Conservation (phyloP, 1,140 invertebrate species). For the Drosophila nebulosa region DNA sequence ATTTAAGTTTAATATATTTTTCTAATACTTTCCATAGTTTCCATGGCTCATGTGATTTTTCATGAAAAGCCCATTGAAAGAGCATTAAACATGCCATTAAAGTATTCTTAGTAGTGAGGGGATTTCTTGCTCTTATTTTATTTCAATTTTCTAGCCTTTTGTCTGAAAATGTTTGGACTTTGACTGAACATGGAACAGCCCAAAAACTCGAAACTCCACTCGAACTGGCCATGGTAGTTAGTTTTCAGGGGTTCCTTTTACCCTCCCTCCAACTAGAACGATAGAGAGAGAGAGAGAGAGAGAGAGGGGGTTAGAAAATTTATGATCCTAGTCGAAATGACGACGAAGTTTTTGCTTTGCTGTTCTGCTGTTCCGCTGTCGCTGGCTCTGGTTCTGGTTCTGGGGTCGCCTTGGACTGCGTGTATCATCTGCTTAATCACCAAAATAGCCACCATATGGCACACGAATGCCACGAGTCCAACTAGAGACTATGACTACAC, state of each 20-base stretch:
- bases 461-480: conserved; percentile 27
- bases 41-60: too few species aligned
- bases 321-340: conserved; percentile 74
- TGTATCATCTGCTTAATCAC: conserved; percentile 80
- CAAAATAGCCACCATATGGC: conserved; percentile 80
- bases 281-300: too few species aligned
- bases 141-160: conserved; percentile 13
- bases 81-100: conserved; percentile 46
- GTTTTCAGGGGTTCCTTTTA: conserved; percentile 3
- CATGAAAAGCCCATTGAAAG: conserved; percentile 23
- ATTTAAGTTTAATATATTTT: too few species aligned
- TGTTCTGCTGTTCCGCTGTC: conserved; percentile 23
- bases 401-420: conserved; percentile 15
- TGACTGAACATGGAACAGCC: not conserved
- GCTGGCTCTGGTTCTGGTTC: conserved; percentile 44
- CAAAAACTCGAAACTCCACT: conserved; percentile 27
- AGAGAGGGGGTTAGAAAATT: conserved; percentile 76
- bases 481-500: not conserved
- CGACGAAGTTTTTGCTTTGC: conserved; percentile 72
- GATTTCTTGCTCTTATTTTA: conserved; percentile 11
- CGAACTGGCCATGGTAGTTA: conserved; percentile 30
- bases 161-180: conserved; percentile 16
- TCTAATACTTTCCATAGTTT: too few species aligned
- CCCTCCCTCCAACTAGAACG: not conserved
- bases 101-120: conserved; percentile 44